Percentiles rank a stretch among this genome's conserved stretches.
These are phyloP conservation scores for Melanotaenia boesemani DNA, from an alignment of 2,797 vertebrate species.

Conservation along the genomic window DNA sequence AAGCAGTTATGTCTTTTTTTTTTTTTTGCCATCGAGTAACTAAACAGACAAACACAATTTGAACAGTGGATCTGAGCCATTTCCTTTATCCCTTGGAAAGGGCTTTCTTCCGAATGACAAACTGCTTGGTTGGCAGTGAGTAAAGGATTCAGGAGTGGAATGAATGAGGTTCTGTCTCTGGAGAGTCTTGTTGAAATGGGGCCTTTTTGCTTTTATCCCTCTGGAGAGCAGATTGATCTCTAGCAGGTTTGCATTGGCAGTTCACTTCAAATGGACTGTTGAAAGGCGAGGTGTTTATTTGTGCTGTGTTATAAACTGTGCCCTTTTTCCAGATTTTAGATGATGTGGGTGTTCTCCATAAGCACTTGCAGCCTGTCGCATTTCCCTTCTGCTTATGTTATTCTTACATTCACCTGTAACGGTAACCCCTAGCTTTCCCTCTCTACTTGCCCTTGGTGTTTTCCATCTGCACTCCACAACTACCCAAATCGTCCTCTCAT, in stretches of 20 bases:
- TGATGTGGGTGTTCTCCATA: constrained; percentile 49
- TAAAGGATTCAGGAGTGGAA: constrained; percentile 66
- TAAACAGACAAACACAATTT: constrained; percentile 49
- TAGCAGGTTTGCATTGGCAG: constrained; percentile 57
- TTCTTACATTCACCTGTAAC: constrained; percentile 38
- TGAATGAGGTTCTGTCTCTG: constrained; percentile 77
- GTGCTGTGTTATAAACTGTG: constrained; percentile 52
- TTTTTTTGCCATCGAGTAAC: constrained; percentile 43
- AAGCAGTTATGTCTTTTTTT: constrained; percentile 41
- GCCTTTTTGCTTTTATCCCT: constrained; percentile 65
- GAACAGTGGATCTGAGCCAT: constrained; percentile 57
- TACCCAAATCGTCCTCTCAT: constrained; percentile 12
- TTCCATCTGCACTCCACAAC: constrained; percentile 1
- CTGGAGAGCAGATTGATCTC: constrained; percentile 68
- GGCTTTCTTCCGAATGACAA: constrained; percentile 69
- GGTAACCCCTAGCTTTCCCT: constrained; percentile 6
- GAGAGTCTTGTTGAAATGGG: constrained; percentile 72
- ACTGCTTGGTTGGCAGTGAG: constrained; percentile 72
- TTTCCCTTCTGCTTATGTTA: constrained; percentile 3
- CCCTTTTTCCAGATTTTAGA: constrained; percentile 60
- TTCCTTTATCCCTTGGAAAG: constrained; percentile 52
- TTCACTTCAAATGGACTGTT: constrained; percentile 70
- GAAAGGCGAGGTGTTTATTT: constrained; percentile 71
- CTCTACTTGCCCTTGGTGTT: constrained; percentile 20
- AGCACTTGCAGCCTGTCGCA: constrained; percentile 1